phyloP scores from a whole-genome alignment of 2,113 vertebrate species.

The Calidris pugnax region DNA sequence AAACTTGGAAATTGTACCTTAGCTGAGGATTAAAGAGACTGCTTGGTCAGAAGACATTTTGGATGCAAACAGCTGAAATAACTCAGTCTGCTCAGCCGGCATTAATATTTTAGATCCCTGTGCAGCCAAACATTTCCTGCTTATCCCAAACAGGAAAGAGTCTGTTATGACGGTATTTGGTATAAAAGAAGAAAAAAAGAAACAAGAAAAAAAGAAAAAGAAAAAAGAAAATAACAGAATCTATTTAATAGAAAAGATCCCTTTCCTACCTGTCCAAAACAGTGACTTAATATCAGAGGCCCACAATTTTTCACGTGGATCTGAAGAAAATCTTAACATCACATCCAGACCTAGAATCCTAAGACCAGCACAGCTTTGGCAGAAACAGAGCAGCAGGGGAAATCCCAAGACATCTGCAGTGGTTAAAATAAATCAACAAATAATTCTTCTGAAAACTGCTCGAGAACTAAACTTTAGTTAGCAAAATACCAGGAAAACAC shows the following conservation, averaged over 20 bases:
- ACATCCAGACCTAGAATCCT: neutral
- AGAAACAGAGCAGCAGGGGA: neutral
- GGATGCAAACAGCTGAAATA: neutral
- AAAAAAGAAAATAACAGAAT: neutral
- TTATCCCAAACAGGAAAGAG: neutral
- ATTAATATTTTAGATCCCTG: constrained; percentile 30
- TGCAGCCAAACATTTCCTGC: constrained; percentile 23
- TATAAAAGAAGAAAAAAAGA: neutral
- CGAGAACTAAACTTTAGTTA: neutral
- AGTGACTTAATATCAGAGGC: neutral
- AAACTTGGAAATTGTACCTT: neutral
- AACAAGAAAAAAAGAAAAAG: neutral
- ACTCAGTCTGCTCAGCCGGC: neutral
- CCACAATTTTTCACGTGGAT: neutral
- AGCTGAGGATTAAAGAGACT: neutral
- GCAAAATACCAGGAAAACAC: neutral
- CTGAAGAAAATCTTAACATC: neutral
- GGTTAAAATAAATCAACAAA: neutral
- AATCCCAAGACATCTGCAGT: neutral
- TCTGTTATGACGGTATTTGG: neutral
- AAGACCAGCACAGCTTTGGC: neutral
- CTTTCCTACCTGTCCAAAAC: neutral
- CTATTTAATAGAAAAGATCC: neutral
- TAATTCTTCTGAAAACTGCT: neutral
- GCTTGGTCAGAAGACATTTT: neutral